A percentile compares a stretch with the other conserved stretches of the same genome.
Conservation (phyloP, 2,113 vertebrate genomes). For the Pseudolaguvia tuberculata region DNA sequence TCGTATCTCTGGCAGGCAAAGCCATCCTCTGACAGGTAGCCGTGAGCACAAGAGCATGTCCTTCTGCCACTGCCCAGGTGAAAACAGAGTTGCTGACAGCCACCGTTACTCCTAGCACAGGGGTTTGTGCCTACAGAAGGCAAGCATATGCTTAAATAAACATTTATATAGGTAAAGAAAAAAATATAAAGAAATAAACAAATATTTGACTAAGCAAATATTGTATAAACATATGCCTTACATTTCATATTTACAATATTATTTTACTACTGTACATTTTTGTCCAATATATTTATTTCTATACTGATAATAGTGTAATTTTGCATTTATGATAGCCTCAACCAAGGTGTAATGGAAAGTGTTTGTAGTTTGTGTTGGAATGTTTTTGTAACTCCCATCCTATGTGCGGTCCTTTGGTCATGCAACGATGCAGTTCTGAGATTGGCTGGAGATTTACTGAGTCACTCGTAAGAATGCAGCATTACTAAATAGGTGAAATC, state of each 20-base stretch:
- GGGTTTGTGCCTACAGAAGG: conserved; percentile 79
- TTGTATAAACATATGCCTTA: background rate
- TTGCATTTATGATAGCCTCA: background rate
- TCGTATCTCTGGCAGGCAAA: conserved; percentile 85
- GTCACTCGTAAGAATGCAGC: background rate
- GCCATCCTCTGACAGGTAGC: conserved; percentile 84
- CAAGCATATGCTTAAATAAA: background rate
- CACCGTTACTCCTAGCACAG: conserved; percentile 85
- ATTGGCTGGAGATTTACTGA: background rate
- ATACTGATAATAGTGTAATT: background rate
- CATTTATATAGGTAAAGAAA: background rate
- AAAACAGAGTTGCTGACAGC: conserved; percentile 94
- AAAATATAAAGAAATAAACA: background rate
- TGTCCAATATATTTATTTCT: background rate
- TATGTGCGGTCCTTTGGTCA: background rate
- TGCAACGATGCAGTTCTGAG: too few species aligned
- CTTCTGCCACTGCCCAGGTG: conserved; percentile 80
- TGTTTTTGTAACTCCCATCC: background rate
- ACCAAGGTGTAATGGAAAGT: background rate
- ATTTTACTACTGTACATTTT: background rate
- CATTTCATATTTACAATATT: background rate
- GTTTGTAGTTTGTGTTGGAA: background rate
- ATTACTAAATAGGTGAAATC: background rate
- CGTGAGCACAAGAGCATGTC: conserved; percentile 91
- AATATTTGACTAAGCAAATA: background rate